Conservation (phyloP, 1,140 invertebrate species). For the Uloborus diversus region DNA sequence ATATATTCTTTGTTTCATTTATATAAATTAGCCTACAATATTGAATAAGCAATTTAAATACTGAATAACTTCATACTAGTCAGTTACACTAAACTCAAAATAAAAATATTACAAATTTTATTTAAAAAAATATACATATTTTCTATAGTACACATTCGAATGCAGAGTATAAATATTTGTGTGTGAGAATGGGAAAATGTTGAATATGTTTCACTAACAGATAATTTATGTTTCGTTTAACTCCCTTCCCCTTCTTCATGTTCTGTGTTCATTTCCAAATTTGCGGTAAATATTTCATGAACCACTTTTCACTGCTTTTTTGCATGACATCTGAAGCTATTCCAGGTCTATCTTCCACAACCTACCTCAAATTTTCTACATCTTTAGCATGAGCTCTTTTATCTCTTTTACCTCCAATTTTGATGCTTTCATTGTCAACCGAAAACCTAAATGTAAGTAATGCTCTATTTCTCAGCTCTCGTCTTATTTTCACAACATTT, state of each 20-base stretch:
- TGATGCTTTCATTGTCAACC: conserved; percentile 8
- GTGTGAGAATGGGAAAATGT: too few species aligned
- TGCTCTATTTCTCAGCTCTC: neutral
- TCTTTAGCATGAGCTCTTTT: conserved; percentile 39
- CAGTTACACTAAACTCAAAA: too few species aligned
- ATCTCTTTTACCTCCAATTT: conserved; percentile 15
- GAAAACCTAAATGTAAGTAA: conserved; percentile 29
- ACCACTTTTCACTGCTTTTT: conserved; percentile 19
- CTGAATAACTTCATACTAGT: too few species aligned
- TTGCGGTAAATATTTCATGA: conserved; percentile 2
- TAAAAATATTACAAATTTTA: neutral
- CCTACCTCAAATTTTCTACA: conserved; percentile 47
- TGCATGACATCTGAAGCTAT: conserved; percentile 51
- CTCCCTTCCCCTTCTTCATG: neutral
- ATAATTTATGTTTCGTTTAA: neutral
- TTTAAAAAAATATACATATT: too few species aligned
- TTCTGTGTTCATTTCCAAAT: conserved; percentile 12
- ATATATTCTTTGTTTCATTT: too few species aligned
- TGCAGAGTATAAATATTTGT: too few species aligned
- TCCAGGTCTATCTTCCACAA: conserved; percentile 56
- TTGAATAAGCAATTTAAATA: too few species aligned
- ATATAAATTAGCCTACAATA: too few species aligned
- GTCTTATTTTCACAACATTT: neutral
- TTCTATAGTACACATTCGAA: too few species aligned
- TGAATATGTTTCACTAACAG: too few species aligned